Base-by-base conservation (phyloP, 2,888 invertebrate genomes). In the Acleris emargana region DNA sequence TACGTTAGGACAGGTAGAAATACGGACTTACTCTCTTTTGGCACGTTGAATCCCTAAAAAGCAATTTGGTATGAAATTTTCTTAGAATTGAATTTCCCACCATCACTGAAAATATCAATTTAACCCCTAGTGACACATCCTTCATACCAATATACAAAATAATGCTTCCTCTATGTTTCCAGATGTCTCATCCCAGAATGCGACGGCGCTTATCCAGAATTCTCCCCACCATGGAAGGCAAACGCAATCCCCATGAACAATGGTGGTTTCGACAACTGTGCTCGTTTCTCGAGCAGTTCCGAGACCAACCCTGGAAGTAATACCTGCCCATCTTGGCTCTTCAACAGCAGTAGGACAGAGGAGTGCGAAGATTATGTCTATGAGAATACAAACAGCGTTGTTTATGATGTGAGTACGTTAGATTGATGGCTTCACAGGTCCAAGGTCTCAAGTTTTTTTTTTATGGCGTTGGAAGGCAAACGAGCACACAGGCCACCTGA, bases 101-200 rank as follows among this genome's bases (percentile, higher is more conserved):
- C 32, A 9, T 32, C 9, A 32, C 32, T 32, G 32, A 9, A 9
- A 32, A 32, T 32, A 32, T 32, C 3, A 9, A 32, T 9, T 38
- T 38, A 4, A 3, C 13, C 4, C 13, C 4, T 38, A 11, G 32
- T 32, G 13, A 9, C 13, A 28, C 32, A 32, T 16, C n/a, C 5
- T n/a, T 43, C n/a, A n/a, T 7, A 7, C 1, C 11, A n/a, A 7
- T 11, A 49, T 20, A 17, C n/a, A 1, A 17, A 32, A 32, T 9
- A 1, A 38, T 38, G 3, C 13, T 38, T 38, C 38, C 13, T 9
- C 0, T 38, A 7, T 32, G 3, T 1, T 13, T 32, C 13, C 77
- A 91, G 90, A 72, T 91, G 91, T 58, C 62, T 77, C 1, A 82
- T 91, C 43, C 78, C 83, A 2, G 81, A 87, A 67, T 92, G 91